Evolutionary conservation across 2,113 vertebrate genomes (phyloP), one percentile per base, ranked within the genome.

Genomic region (Xyrauchen texanus): DNA sequence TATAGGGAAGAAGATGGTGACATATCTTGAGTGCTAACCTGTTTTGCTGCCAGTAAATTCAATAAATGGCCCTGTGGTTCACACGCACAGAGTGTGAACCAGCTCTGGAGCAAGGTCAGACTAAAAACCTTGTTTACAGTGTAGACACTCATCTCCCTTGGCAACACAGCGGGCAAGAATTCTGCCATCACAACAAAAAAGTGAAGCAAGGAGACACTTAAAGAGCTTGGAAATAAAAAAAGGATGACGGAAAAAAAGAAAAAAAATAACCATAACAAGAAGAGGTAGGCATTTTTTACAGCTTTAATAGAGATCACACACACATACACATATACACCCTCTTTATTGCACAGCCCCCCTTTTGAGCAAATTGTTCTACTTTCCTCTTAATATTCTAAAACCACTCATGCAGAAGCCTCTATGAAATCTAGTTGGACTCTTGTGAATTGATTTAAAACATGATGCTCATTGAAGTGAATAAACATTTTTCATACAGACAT

Each of bases 51-150:
- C 73, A 76, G 64, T 64, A 64, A 73, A 60, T 62, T 73, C 15
- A 73, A 73, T 73, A 73, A 73, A 51, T 42, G 61, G 73, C 47
- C 47, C 49, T 76, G 58, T 53, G 73, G 60, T 76, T 64, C 73
- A 76, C n/a, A 61, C 47, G 47, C 68, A 79, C 57, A 69, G 51
- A 58, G 52, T 52, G 63, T 61, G 62, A 80, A 60, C 13, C 47
- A 57, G 63, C 63, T 58, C 70, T 52, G 47, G 70, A 74, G 55
- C 70, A n/a, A 63, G 70, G 78, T 80, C 70, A 75, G 46, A 58
- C 68, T 68, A 49, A 82, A 75, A 78, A 66, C 52, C 64, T 66
- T 12, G 63, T 74, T 82, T 78, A 75, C 69, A 55, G 34, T 49
- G 11, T 58, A 73, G 68, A 46, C 13, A 12, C 75, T 61, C 68